These are phyloP conservation scores for Aplodontia rufa DNA, from an alignment of 2,113 vertebrate species.

Conservation along the genomic window DNA sequence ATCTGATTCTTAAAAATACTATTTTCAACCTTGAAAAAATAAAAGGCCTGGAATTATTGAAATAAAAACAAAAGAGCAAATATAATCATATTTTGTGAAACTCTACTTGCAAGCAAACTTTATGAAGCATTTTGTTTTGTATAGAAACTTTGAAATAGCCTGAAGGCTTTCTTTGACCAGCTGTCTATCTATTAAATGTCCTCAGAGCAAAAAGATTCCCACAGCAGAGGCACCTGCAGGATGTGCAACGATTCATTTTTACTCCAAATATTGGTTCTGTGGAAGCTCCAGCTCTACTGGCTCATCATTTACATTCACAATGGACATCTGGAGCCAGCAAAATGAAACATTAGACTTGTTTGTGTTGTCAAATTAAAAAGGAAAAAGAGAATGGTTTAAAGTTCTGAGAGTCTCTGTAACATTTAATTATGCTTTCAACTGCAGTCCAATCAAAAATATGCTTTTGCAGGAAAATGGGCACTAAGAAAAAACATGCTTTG, in stretches of 20 bases:
- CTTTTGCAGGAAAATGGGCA: conserved; percentile 62
- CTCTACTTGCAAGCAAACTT: conserved; percentile 71
- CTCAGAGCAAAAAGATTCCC: conserved; percentile 76
- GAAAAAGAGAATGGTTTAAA: conserved; percentile 68
- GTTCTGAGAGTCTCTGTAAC: conserved; percentile 73
- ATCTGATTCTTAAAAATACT: conserved; percentile 65
- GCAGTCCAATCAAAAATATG: conserved; percentile 74
- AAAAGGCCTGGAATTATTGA: conserved; percentile 56
- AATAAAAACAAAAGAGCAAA: conserved; percentile 58
- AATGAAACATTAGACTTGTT: conserved; percentile 78
- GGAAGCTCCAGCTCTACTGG: conserved; percentile 56
- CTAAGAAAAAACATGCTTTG: conserved; percentile 60
- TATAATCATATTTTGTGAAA: conserved; percentile 71
- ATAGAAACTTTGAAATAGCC: conserved; percentile 78
- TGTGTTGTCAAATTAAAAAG: conserved; percentile 74
- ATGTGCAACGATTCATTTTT: conserved; percentile 60
- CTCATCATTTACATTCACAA: conserved; percentile 81
- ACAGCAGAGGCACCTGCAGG: conserved; percentile 81
- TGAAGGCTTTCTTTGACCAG: conserved; percentile 82
- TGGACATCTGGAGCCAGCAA: conserved; percentile 81
- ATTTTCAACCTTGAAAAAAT: conserved; percentile 19
- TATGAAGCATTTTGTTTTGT: conserved; percentile 73
- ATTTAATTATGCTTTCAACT: conserved; percentile 78
- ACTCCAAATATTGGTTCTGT: conserved; percentile 60
- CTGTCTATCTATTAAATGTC: conserved; percentile 77